Evolutionary conservation across 1,140 invertebrate genomes (phyloP), one percentile per base, ranked within the genome.

Genomic region (Drosophila nebulosa): DNA sequence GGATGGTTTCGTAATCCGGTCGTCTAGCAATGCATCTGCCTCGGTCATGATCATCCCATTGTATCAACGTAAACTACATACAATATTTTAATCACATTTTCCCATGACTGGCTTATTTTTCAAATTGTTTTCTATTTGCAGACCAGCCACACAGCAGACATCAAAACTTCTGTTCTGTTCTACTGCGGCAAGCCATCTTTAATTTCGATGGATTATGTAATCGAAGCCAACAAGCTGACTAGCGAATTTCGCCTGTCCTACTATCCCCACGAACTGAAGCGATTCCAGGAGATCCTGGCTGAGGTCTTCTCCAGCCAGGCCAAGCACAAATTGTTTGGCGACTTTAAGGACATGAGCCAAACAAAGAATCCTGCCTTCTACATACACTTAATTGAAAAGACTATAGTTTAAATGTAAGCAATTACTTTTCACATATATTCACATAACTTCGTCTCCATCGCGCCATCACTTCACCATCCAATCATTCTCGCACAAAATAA

Each of bases 201-300:
- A 77, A 94, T 97, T 0, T 96, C 95, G 5, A 90, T 97, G 74
- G 96, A 97, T 91, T 97, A 97, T 90, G 92, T 93, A 51, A 95
- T 97, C 61, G 94, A 94, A 62, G 92, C 94, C 1, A 91, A 92
- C 22, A 91, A 91, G 6, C 79, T 92, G 16, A 89, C 83, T 88
- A 96, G 95, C 81, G 94, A 96, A 81, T 98, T 97, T 92, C 93
- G 96, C 10, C 91, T 97, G 12, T 97, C 96, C 4, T 98, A 97
- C 88, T 97, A 96, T 92, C 97, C 97, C 4, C 96, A 97, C 79
- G 94, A 93, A 50, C 90, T 97, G 56, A 92, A 94, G 7, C 91
- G 92, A 1, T 97, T 98, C 91, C 94, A 93, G 0, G 78, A 93
- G 2, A 95, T 97, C 91, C 90, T 97, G 12, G 91, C 92, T 39